Conservation (phyloP, 2,113 vertebrate species). For the Callospermophilus lateralis region DNA sequence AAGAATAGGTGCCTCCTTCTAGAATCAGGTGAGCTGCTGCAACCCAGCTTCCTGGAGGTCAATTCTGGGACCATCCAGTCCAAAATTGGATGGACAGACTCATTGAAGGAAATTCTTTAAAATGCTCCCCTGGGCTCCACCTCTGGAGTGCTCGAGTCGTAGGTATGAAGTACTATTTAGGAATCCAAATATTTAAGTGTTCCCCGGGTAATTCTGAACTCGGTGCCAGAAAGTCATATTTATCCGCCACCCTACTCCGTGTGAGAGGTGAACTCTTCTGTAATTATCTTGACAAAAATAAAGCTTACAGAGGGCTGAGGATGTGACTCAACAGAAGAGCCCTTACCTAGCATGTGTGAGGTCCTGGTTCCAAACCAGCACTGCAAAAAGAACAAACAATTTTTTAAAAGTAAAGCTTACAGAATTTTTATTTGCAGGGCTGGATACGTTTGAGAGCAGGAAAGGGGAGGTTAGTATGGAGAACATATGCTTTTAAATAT, state of each 20-base stretch:
- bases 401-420: background rate
- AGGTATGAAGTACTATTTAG: background rate
- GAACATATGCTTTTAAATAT: background rate
- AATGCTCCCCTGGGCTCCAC: background rate
- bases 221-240: background rate
- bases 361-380: too few relatives aligned
- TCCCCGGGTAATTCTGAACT: background rate
- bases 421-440: background rate
- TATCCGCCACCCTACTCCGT: background rate
- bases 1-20: background rate
- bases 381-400: too few relatives aligned
- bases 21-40: background rate
- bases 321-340: too few relatives aligned
- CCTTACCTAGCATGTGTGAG: too few relatives aligned
- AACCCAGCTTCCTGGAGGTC: background rate
- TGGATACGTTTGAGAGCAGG: background rate
- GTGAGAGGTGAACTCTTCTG: background rate
- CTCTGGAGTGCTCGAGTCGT: background rate
- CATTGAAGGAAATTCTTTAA: background rate
- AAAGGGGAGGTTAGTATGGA: background rate
- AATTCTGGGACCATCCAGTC: background rate
- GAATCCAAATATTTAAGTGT: background rate
- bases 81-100: background rate
- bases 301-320: too few relatives aligned
- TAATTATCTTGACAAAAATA: slow-evolving; percentile 6